Base-by-base conservation (phyloP, 2,113 vertebrate genomes). In the Baryphthengus martii region DNA sequence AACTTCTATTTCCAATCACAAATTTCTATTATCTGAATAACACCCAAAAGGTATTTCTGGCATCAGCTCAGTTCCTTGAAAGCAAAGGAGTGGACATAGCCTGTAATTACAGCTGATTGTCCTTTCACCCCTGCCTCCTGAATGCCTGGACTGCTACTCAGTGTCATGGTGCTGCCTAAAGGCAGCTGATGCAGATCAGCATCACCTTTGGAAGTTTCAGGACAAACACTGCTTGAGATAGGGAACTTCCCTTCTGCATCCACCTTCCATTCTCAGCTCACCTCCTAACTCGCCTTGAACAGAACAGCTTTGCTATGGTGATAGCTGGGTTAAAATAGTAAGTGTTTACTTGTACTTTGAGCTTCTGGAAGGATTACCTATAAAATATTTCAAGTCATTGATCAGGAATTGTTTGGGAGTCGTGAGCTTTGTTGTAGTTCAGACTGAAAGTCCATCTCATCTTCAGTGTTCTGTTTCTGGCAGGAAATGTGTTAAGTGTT, bases 51-150 rank as follows among this genome's bases (percentile, higher is more conserved):
- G 13, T 70, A 10, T 73, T 93, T 44, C 76, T 95, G 66, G 67
- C 63, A 83, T 62, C 58, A 63, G 26, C 58, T 86, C 44, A 49
- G 37, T 88, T 94, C 68, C 55, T 73, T 84, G 91, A 87, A 87
- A 73, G 77, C 59, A 45, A 19, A 62, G 70, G 23, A 73, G n/a
- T 35, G 7, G 24, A 49, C 15, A 16, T 16, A 87, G 45, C 50
- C 33, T 10, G 9, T 56, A 39, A n/a, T 17, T 86, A 29, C 45
- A 73, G 37, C 52, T 47, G 11, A 3, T 49, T 79, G 26, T 88
- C 42, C 25, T 61, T 58, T 56, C 42, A 9, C 10, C 14, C 17
- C 10, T 3, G 33, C 59, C 13, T 47, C 35, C 88, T 14, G 79
- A 35, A 28, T 59, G 39, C 35, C 35, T 73, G 31, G 15, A 6